Conservation (phyloP, 2,888 invertebrate genomes). For the Drosophila mettleri region DNA sequence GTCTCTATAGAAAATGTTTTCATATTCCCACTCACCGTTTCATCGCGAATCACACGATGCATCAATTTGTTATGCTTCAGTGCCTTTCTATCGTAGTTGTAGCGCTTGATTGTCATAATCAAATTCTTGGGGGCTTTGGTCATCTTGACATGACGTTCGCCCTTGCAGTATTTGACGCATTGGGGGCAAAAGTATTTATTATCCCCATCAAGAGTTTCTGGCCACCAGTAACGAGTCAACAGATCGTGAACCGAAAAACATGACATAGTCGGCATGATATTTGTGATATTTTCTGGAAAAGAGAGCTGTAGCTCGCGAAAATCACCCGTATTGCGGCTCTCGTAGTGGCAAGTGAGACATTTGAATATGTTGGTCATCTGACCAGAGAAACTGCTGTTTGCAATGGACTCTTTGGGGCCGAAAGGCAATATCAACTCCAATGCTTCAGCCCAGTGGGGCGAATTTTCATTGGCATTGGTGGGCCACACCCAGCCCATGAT, state of each 20-base stretch:
- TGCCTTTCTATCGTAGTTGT: background rate
- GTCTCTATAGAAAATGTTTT: background rate
- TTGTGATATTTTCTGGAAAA: background rate
- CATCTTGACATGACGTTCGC: background rate
- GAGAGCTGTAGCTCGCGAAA: background rate
- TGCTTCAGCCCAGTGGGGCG: background rate
- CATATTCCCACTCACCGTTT: background rate
- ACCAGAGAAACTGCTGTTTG: background rate
- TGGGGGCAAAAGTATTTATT: background rate
- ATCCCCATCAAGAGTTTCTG: background rate
- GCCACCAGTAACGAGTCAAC: background rate
- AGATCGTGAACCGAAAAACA: background rate
- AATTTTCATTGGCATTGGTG: background rate
- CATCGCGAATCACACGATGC: background rate
- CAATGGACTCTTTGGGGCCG: background rate
- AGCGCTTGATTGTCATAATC: background rate
- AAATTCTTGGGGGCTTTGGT: background rate
- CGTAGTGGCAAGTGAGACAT: background rate
- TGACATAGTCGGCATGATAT: no score
- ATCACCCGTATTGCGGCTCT: background rate
- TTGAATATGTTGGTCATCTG: background rate
- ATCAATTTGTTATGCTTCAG: background rate
- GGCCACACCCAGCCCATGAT: background rate
- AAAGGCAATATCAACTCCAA: background rate
- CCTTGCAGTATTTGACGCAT: background rate